Evolutionary conservation across 1,140 invertebrate species (phyloP), one percentile per base, ranked within the genome.

Genomic region (Dreissena polymorpha): DNA sequence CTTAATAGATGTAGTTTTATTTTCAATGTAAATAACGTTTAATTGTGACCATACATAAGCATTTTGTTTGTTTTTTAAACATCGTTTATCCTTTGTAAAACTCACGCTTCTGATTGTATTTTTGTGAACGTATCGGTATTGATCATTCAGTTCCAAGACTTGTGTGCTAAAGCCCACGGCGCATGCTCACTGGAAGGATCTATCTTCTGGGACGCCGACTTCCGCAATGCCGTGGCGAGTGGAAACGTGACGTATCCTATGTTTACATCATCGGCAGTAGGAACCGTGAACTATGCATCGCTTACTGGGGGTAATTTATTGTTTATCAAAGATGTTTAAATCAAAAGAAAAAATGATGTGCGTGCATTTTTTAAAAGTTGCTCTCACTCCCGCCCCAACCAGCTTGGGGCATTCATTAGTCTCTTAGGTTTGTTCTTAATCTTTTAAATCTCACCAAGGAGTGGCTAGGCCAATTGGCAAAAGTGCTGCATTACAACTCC

Each of bases 131-230:
- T 60, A n/a, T n/a, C n/a, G 3, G 16, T n/a, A 6, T 60, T 18
- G 16, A 69, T n/a, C 0, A 69, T 78, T 57, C 67, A 78, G 65
- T 71, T 25, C 55, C 39, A 68, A 1, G 78, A 83, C 27, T 51
- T 86, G 0, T 86, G 85, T 70, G 85, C 85, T 16, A 49, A 18
- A 69, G 64, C 64, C 25, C 13, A 53, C 1, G 55, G 29, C 1
- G n/a, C 16, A 3, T 86, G 85, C 50, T 73, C 64, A 21, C 64
- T 86, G 1, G 80, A 79, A 14, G 85, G 85, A 7, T 79, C 77
- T 0, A 39, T 82, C 5, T 76, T 85, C 16, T 85, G 79, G 79
- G 50, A 65, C 50, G n/a, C 57, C 13, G 64, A 68, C 10, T 78
- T 85, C 55, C 16, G 64, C 1, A 21, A 18, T 10, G 63, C 74